phyloP scores from a whole-genome alignment of 2,888 invertebrate genomes.

The Drosophila sordidula region DNA sequence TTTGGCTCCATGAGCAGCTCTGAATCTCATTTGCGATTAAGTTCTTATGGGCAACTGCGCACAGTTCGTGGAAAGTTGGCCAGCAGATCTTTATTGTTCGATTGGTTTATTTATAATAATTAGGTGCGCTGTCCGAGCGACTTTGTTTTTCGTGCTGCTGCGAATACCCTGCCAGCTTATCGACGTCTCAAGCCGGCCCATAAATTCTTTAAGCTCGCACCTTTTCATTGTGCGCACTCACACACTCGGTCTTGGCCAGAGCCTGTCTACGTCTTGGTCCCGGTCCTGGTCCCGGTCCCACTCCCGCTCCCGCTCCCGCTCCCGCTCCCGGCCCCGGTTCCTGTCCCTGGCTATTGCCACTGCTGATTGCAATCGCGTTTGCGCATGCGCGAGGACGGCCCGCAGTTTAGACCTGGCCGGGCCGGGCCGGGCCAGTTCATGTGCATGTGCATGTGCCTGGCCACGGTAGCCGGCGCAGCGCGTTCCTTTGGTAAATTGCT shows the following conservation, averaged over 20 bases:
- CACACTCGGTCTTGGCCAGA: conserved; percentile 50
- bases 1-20: conserved; percentile 30
- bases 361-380: conserved; percentile 76
- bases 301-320: too few relatives aligned
- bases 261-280: conserved; percentile 6
- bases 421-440: conserved; percentile 11
- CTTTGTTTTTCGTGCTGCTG: conserved; percentile 50
- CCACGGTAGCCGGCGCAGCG: conserved; percentile 56
- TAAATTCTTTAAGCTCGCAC: conserved; percentile 84
- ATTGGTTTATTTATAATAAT: conserved; percentile 85
- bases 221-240: conserved; percentile 82
- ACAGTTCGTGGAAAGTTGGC: conserved; percentile 75
- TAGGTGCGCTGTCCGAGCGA: conserved; percentile 81
- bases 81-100: conserved; percentile 83
- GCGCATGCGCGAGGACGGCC: conserved; percentile 65
- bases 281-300: conserved; percentile 23
- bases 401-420: conserved; percentile 41
- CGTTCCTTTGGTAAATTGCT: conserved; percentile 83
- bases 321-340: not conserved
- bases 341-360: conserved; percentile 10
- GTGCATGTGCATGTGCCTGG: conserved; percentile 24
- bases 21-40: conserved; percentile 81
- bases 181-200: conserved; percentile 73
- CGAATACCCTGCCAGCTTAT: conserved; percentile 72
- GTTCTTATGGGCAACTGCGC: conserved; percentile 76